Percentiles rank a stretch among this genome's conserved stretches.
phyloP scores from a whole-genome alignment of 2,113 vertebrate species.

The Bagarius yarrelli region DNA sequence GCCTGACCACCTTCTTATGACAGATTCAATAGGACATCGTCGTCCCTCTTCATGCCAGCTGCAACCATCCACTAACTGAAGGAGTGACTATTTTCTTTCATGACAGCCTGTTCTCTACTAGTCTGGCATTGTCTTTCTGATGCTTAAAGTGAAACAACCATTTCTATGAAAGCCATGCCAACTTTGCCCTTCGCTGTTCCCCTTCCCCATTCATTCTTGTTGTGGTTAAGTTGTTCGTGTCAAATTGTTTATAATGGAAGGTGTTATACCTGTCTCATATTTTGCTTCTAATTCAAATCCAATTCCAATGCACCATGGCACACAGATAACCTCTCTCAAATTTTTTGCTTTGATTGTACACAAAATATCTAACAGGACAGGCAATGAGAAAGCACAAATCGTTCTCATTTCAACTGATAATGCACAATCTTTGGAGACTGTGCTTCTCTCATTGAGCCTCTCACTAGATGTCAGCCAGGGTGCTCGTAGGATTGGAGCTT shows the following conservation, averaged over 20 bases:
- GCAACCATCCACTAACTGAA: conserved; percentile 38
- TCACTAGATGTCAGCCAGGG: conserved; percentile 83
- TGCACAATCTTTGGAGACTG: conserved; percentile 94
- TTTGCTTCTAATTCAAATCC: conserved; percentile 27
- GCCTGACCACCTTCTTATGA: conserved; percentile 63
- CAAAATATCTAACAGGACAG: conserved; percentile 76
- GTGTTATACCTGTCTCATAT: conserved; percentile 29
- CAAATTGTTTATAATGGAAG: conserved; percentile 15
- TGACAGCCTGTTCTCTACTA: conserved; percentile 47
- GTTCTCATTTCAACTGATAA: conserved; percentile 99
- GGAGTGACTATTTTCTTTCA: conserved; percentile 58
- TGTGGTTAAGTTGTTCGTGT: conserved; percentile 43
- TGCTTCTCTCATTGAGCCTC: conserved; percentile 95
- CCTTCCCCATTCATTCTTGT: conserved; percentile 56
- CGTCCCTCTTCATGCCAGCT: conserved; percentile 76
- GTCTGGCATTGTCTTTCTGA: conserved; percentile 48
- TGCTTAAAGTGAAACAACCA: conserved; percentile 48
- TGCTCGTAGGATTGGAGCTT: conserved; percentile 86
- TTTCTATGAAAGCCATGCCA: conserved; percentile 39
- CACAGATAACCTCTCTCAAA: conserved; percentile 2
- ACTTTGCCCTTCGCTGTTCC: conserved; percentile 50
- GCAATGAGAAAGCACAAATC: conserved; percentile 97
- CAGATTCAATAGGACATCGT: conserved; percentile 74
- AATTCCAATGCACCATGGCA: conserved; percentile 17
- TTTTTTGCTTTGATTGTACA: conserved; percentile 31